Evolutionary conservation across 2,113 vertebrate genomes (phyloP).

Genomic region (Thryonomys swinderianus): DNA sequence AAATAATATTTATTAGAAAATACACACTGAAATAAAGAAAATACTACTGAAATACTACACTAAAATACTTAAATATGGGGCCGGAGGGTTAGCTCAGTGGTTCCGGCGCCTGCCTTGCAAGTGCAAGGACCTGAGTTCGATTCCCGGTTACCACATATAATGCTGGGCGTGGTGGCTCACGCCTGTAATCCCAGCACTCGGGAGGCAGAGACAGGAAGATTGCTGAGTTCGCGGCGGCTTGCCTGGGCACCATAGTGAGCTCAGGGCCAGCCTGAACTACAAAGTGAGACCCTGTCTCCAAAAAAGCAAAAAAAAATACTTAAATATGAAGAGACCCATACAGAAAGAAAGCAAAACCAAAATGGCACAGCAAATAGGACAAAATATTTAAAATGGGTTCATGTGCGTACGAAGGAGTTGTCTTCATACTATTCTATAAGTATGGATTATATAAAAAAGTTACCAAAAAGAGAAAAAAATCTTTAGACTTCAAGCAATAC

Average conservation of each 20-base stretch:
- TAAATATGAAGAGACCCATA: background rate
- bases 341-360: background rate
- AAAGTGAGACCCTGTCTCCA: no score
- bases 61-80: background rate
- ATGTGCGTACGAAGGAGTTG: background rate
- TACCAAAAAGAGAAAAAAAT: background rate
- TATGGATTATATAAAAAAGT: background rate
- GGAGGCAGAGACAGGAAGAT: no score
- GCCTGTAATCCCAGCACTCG: no score
- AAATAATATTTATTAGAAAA: background rate
- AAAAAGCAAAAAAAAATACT: no score
- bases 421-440: background rate
- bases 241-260: no score
- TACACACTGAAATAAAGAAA: background rate
- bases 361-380: slow-evolving; percentile 5
- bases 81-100: no score
- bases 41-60: background rate
- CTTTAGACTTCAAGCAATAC: background rate
- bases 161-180: no score
- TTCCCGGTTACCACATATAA: no score
- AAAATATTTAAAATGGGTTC: background rate
- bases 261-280: no score
- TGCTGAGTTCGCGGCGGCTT: no score
- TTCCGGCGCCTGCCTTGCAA: no score
- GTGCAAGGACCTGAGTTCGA: no score